Evolutionary conservation across 2,113 vertebrate species (phyloP), one percentile per base, ranked within the genome.

Genomic region (Murina feae): DNA sequence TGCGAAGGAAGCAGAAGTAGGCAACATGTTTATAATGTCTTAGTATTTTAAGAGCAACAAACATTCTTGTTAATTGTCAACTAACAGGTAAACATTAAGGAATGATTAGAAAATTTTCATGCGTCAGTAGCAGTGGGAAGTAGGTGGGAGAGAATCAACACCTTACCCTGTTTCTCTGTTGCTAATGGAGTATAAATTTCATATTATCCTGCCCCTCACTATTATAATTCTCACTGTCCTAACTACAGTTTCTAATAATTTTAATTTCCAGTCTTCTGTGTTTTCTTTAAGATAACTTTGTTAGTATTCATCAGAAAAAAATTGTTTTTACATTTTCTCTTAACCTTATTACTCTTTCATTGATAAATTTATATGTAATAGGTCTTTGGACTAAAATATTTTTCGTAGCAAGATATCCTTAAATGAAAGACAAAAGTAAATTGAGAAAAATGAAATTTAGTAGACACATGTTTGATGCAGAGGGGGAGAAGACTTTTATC

Each of bases 281-380:
- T 7, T 71, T 86, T 86, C 47, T 89, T 63, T 58, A 85, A 95
- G 30, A 72, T 65, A 85, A 32, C 9, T 79, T 91, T 30, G 71
- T 44, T 71, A 91, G 44, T 80, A 83, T 55, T 86, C 51, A 86
- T 91, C 30, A 74, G 14, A 84, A 55, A 89, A 63, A 49, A 79
- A 25, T 76, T 84, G 8, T 93, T 89, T 91, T 78, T 84, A 60
- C 39, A 68, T 86, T 95, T 89, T 94, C 69, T 94, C 94, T 85
- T 78, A 86, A 82, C 13, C 0, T 85, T 74, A 47, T 65, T 93
- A 4, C 39, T 89, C 51, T 78, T 92, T 86, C 47, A 66, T 30
- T 89, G 10, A 53, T 68, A 79, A 90, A 12, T 39, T 93, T 96
- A 58, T 87, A 32, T 63, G 39, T 32, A 42, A 60, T 94, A 63